Evolutionary conservation across 2,113 vertebrate species (phyloP).

Genomic region (Hylia prasina): DNA sequence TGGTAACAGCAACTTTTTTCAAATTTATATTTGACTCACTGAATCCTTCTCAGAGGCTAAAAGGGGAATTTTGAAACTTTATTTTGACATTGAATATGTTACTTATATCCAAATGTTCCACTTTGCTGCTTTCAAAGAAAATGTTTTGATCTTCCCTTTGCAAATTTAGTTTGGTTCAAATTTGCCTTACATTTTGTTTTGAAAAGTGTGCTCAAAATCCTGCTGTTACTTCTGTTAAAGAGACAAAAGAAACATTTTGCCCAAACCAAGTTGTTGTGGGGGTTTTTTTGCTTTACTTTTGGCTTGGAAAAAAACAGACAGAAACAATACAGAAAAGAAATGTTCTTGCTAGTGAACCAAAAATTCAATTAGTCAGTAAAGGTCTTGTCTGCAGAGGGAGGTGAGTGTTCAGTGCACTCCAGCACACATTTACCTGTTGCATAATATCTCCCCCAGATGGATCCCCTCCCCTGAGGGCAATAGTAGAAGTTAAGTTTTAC

Average conservation of each 20-base stretch:
- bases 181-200: neutral
- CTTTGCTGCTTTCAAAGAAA: slow-evolving; percentile 1
- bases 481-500: neutral
- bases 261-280: neutral
- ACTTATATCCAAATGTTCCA: neutral
- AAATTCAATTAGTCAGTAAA: neutral
- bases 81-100: slow-evolving; percentile 1
- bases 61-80: neutral
- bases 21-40: neutral
- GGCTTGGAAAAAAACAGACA: neutral
- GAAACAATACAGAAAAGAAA: neutral
- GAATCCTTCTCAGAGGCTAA: neutral
- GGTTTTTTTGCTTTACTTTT: neutral
- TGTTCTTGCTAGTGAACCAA: neutral
- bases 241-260: neutral
- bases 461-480: neutral
- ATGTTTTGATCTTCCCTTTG: slow-evolving; percentile 7
- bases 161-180: neutral
- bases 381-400: neutral
- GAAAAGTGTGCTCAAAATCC: neutral
- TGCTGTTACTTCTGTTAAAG: neutral
- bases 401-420: neutral
- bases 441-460: neutral
- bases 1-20: neutral
- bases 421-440: neutral